Percentiles rank a stretch among this genome's conserved stretches.
Conservation (phyloP, 2,888 invertebrate genomes). For the Nephrotoma guestfalica region DNA sequence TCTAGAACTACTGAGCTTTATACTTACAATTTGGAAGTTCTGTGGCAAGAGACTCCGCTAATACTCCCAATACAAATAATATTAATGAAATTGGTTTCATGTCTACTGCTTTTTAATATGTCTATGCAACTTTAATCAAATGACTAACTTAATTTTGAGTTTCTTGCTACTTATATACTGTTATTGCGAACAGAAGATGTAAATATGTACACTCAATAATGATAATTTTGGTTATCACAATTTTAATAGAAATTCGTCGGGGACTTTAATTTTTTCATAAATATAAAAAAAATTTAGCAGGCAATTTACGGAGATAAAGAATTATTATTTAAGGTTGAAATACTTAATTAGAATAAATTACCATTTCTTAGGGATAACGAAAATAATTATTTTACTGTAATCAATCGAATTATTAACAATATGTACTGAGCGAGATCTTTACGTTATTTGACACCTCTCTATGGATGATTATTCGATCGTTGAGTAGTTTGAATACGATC, state of each 20-base stretch:
- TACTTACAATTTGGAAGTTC: not conserved
- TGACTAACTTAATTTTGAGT: slow-evolving; percentile 40
- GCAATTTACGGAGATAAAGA: not conserved
- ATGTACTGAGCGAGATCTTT: too few relatives aligned
- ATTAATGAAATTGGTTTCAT: not conserved
- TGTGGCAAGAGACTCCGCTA: not conserved
- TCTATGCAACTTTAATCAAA: slow-evolving; percentile 52
- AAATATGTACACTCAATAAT: not conserved
- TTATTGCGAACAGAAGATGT: not conserved
- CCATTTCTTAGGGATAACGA: too few relatives aligned
- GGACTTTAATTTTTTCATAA: not conserved
- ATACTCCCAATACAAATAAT: not conserved
- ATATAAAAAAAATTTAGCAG: not conserved
- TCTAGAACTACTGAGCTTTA: not conserved
- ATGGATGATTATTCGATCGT: too few relatives aligned
- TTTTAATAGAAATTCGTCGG: not conserved
- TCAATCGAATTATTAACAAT: too few relatives aligned
- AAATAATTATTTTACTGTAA: too few relatives aligned
- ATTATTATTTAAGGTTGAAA: not conserved
- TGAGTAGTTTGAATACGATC: too few relatives aligned
- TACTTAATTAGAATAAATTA: too few relatives aligned
- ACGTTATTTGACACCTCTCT: too few relatives aligned
- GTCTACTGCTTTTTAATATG: not conserved
- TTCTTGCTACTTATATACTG: too few relatives aligned
- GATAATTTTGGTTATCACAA: not conserved